These are phyloP conservation scores for Astreopora myriophthalma DNA, from an alignment of 64 coral and sea anemone species.

Conservation along the genomic window DNA sequence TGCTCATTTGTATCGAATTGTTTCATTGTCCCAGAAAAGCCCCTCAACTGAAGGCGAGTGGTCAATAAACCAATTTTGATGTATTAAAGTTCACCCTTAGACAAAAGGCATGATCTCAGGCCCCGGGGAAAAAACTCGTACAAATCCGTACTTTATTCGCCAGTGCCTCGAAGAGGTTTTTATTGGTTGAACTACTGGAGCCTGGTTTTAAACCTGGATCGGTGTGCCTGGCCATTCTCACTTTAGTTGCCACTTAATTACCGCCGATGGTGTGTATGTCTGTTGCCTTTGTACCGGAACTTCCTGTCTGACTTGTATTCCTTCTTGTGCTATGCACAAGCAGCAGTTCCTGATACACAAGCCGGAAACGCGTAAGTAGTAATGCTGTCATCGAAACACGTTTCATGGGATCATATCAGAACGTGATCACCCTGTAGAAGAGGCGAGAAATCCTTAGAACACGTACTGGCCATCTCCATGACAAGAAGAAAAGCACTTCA, in stretches of 20 bases:
- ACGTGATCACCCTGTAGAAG: neutral
- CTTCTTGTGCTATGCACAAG: neutral
- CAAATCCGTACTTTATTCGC: no score
- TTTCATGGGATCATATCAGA: neutral
- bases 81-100: no score
- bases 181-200: no score
- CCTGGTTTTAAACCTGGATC: no score
- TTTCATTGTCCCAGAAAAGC: no score
- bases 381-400: neutral
- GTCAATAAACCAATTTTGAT: no score
- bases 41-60: no score
- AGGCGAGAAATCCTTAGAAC: neutral
- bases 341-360: neutral
- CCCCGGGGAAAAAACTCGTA: no score
- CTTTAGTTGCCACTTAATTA: neutral
- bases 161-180: no score
- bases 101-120: no score
- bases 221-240: neutral
- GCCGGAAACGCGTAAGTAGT: neutral
- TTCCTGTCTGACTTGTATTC: neutral
- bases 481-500: neutral
- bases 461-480: neutral
- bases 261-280: no score
- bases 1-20: no score
- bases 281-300: neutral